phyloP scores from a whole-genome alignment of 2,797 vertebrate species.

The Echeneis naucrates region DNA sequence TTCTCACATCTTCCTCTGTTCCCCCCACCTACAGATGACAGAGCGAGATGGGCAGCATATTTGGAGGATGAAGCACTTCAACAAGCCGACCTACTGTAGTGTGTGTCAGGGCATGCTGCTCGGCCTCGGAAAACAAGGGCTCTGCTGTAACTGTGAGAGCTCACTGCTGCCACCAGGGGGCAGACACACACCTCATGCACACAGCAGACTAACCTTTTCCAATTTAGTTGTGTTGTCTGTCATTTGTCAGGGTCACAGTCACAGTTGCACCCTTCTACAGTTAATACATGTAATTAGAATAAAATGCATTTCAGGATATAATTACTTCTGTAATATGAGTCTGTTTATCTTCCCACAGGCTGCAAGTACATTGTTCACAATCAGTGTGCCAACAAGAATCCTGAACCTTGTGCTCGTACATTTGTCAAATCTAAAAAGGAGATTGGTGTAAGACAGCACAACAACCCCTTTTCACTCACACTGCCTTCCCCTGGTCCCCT shows the following conservation, averaged over 20 bases:
- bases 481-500: background rate
- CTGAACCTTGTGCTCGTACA: constrained; percentile 86
- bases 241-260: background rate
- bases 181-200: constrained; percentile 18
- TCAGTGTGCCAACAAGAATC: constrained; percentile 90
- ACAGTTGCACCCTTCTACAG: background rate
- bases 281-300: background rate
- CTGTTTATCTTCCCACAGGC: constrained; percentile 74
- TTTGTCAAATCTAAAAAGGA: constrained; percentile 90
- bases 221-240: background rate
- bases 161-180: constrained; percentile 62
- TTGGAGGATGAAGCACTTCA: constrained; percentile 93
- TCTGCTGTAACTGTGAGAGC: constrained; percentile 90
- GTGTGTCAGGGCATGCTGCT: constrained; percentile 89
- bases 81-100: constrained; percentile 89
- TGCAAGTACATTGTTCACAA: constrained; percentile 92
- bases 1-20: background rate
- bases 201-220: background rate
- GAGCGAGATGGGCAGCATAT: constrained; percentile 91
- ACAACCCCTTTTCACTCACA: background rate
- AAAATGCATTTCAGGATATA: background rate
- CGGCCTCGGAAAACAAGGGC: constrained; percentile 91
- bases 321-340: background rate
- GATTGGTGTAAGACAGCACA: constrained; percentile 85
- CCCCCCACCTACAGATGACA: constrained; percentile 79